Base-by-base conservation (phyloP, 1,140 invertebrate species). In the Mamestra configurata region DNA sequence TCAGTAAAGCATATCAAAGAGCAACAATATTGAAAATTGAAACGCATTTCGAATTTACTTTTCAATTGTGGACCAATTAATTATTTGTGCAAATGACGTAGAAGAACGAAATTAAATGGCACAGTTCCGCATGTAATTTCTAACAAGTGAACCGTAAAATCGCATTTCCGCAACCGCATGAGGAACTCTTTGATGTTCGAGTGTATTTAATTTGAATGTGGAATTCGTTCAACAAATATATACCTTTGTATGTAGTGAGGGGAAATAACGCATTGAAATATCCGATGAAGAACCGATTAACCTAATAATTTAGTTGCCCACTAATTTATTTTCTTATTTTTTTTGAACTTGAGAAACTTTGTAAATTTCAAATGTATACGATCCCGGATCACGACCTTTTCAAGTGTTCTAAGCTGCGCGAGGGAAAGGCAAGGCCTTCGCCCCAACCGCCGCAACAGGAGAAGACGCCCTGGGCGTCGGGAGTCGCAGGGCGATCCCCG, bases 121-220 rank as follows among this genome's bases (percentile, higher is more conserved):
- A 53, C 8, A 66, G 35, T 76, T 27, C 20, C 20, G 53, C 46
- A 27, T 55, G 70, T 73, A 57, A 76, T 81, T 72, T 59, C 46
- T 78, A 68, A 35, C 49, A 46, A 81, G 51, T 80, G 66, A 79
- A 55, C 66, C 53, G 68, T 80, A 35, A 73, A 79, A 82, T 75
- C 72, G 24, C 46, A 49, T 24, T 10, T 61, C 57, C 43, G 40
- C n/a, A 40, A 61, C 57, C 57, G 57, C 20, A 76, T 31, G 57
- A 46, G 6, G 57, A 61, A 59, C 43, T 55, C 73, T 76, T 76
- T 76, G 55, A 76, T 76, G 73, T 61, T 40, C 27, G 22, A 43
- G 24, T 76, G 40, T 76, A 57, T 73, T 55, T 73, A 37, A 73
- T 73, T 73, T 57, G 20, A 70, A 70, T 73, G 35, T 40, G 71